Evolutionary conservation across 2,113 vertebrate genomes (phyloP), one percentile per base, ranked within the genome.

Genomic region (Puffinus mauretanicus): DNA sequence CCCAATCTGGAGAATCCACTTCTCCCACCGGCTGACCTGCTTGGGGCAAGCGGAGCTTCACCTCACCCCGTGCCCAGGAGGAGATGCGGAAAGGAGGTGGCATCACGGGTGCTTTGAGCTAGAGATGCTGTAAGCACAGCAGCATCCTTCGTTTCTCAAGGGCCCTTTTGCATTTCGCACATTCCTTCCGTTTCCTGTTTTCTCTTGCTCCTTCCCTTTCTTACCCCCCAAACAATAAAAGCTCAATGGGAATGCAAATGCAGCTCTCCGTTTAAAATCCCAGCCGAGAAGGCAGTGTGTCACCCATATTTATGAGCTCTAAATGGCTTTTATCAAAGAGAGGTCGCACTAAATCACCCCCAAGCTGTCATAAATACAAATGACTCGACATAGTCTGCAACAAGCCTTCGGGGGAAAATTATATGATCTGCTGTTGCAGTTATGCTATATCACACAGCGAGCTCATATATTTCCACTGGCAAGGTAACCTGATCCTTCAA

Each of bases 291-390:
- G 94, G 97, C 96, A 96, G 95, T 83, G 36, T 96, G 97, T 97
- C 97, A 97, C 97, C 96, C 97, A 98, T 98, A 98, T 98, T 98
- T 98, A 98, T 98, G 97, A 98, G 97, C 97, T 97, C 95, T 97
- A 98, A 98, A 98, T 98, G 97, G 96, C 96, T 98, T 98, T 98
- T 98, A 98, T 98, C 97, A 97, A 98, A 98, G 97, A 97, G 97
- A 98, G 97, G 97, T 98, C 84, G 13, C 92, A 94, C 93, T 98
- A 98, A 98, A 98, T 98, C 97, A 98, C 82, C 85, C 96, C 95
- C 27, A 61, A 97, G 97, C 96, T 97, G 97, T 98, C 97, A 98
- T 98, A 97, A 98, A 98, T 98, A 98, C 97, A 98, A 98, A 98
- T 97, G 97, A 98, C 97, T 98, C 70, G 36, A 98, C 98, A 96